Base-by-base conservation (phyloP, 2,113 vertebrate species). In the Electrona antarctica region DNA sequence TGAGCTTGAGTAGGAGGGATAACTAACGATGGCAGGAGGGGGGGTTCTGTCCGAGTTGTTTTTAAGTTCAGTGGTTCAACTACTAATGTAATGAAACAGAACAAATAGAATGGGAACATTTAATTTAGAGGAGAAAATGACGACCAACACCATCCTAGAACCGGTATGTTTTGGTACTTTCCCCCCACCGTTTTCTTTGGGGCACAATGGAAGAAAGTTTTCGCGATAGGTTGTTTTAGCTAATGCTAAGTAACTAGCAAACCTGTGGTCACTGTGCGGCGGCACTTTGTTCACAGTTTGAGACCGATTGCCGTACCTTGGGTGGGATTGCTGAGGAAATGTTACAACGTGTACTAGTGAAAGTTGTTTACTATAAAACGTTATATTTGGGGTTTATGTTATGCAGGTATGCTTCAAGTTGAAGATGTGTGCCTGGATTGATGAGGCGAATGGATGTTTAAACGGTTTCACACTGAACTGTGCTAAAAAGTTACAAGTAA, bases 121-220 rank as follows among this genome's bases (percentile, higher is more conserved):
- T 11, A n/a, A 4, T 33, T 12, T 6, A 12, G 47, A 10, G 57
- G 52, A 62, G 45, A 45, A 41, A 74, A 76, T 67, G 84, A 12
- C 81, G 85, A 76, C 13, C 71, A 50, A 28, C 70, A 67, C 76
- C 47, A 70, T 76, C 28, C 11, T 73, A 41, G 70, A 79, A 45
- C 80, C 86, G 90, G 89, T 90, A 81, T 10, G 45, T 21, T 13
- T 69, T 13, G 14, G 8, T 21, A 9, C 21, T 9, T 61, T 41
- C 33, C 33, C 33, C 21, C 21, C 21, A 21, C 21, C 33, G 33
- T 41, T 41, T 41, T 41, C 12, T 74, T 69, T 6, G 51, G 49
- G 58, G 74, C 74, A 88, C 82, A 86, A 92, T 83, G 78, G 81
- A 67, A 41, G 73, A 90, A 91, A 87, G 87, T 90, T 89, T 62